phyloP scores from a whole-genome alignment of 2,888 invertebrate genomes.

The Odontocolon sp. region DNA sequence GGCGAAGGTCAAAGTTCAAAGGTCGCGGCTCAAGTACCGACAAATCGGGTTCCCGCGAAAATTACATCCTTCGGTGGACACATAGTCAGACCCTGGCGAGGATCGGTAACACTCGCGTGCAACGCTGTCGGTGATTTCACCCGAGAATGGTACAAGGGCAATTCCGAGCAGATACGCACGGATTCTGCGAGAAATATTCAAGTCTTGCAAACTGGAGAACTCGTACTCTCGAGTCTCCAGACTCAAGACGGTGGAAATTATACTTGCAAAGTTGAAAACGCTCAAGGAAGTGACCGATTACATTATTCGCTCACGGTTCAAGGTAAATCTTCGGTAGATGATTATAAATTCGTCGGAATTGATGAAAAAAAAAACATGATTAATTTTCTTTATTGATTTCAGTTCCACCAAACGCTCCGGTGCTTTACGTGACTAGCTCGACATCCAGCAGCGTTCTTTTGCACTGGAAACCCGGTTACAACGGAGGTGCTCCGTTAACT shows the following conservation, averaged over 20 bases:
- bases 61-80: conserved; percentile 88
- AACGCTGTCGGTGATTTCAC: conserved; percentile 85
- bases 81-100: conserved; percentile 86
- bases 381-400: conserved; percentile 37
- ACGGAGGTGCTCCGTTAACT: conserved; percentile 86
- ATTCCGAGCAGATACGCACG: conserved; percentile 82
- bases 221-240: conserved; percentile 85
- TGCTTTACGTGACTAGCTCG: conserved; percentile 88
- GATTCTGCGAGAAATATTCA: conserved; percentile 85
- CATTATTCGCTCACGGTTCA: conserved; percentile 86
- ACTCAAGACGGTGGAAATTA: conserved; percentile 87
- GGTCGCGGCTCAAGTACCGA: conserved; percentile 86
- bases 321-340: conserved; percentile 78
- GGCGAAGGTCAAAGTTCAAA: conserved; percentile 90
- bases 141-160: conserved; percentile 86
- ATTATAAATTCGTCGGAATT: no score
- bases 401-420: conserved; percentile 89
- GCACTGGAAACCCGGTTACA: conserved; percentile 88
- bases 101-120: conserved; percentile 85
- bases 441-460: conserved; percentile 88
- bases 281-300: conserved; percentile 86
- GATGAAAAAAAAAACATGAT: no score
- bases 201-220: conserved; percentile 85
- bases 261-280: conserved; percentile 87
- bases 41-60: conserved; percentile 85